Evolutionary conservation across 2,797 vertebrate species (phyloP).

Genomic region (Clamator glandarius): DNA sequence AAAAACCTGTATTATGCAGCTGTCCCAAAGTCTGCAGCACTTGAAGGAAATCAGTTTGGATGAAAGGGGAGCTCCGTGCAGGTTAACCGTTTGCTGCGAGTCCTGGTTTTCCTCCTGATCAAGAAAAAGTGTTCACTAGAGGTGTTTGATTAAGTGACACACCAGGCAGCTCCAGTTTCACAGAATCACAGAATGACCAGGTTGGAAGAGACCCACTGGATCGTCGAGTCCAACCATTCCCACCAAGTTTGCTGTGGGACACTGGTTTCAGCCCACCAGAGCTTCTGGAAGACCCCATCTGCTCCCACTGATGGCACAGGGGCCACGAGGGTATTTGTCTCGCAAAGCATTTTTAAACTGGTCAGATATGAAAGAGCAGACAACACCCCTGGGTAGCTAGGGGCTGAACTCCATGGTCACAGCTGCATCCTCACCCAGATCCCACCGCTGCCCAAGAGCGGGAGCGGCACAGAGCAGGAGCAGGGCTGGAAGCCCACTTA

Average conservation of each 20-base stretch:
- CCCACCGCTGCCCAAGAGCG: rapidly evolving
- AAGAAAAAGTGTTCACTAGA: neutral
- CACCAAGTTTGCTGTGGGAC: no score
- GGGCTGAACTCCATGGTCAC: neutral
- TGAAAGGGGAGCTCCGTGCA: neutral
- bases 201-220: no score
- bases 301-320: rapidly evolving
- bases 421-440: neutral
- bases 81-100: neutral
- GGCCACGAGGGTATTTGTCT: neutral
- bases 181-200: no score
- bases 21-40: neutral
- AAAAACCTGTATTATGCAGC: neutral
- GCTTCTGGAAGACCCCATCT: neutral
- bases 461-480: rapidly evolving
- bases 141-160: neutral
- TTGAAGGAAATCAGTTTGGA: neutral
- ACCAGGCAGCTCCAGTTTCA: neutral
- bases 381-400: neutral
- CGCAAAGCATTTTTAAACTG: neutral
- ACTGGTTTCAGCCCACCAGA: neutral
- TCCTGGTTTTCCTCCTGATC: neutral
- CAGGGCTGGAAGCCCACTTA: neutral
- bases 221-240: no score
- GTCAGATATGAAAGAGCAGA: neutral